Percentiles rank a stretch among this genome's conserved stretches.
Evolutionary conservation across 2,113 vertebrate species (phyloP).

Genomic region (Salvelinus sp.): DNA sequence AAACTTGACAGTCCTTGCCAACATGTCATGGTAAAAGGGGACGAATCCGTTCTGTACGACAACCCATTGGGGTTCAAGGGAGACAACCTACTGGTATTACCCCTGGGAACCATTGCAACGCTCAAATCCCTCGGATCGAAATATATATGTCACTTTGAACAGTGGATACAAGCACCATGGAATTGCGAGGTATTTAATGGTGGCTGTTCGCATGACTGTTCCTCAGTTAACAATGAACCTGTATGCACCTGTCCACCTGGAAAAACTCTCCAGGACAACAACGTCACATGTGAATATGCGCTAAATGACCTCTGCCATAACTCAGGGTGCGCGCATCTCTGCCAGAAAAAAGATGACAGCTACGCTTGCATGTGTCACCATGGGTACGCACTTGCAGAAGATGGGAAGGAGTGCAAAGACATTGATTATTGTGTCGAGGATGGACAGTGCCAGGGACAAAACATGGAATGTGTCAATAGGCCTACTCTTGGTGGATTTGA

Average conservation of each 20-base stretch:
- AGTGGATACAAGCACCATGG: constrained; percentile 38
- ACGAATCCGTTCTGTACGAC: constrained; percentile 19
- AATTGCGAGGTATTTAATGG: constrained; percentile 33
- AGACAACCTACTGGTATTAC: constrained; percentile 2
- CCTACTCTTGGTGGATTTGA: constrained; percentile 36
- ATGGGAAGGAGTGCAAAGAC: constrained; percentile 15
- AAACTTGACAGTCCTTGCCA: neutral
- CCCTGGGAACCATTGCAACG: constrained; percentile 19
- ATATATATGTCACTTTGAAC: constrained; percentile 2
- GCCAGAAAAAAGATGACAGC: neutral
- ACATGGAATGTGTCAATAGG: constrained; percentile 49
- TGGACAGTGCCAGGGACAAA: constrained; percentile 45
- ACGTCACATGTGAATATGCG: constrained; percentile 8
- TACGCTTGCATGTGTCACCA: constrained; percentile 12
- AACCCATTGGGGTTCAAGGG: constrained; percentile 29
- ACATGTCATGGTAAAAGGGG: neutral
- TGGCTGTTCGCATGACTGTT: constrained; percentile 37
- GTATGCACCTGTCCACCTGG: constrained; percentile 36
- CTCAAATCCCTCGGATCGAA: neutral
- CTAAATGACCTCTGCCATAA: constrained; percentile 1
- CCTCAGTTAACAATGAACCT: neutral
- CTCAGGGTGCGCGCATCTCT: constrained; percentile 21
- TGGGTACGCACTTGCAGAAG: constrained; percentile 6
- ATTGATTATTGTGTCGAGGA: neutral
- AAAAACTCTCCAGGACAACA: constrained; percentile 19